Conservation (phyloP, 1,140 invertebrate genomes). For the Saxidomus purpurata region DNA sequence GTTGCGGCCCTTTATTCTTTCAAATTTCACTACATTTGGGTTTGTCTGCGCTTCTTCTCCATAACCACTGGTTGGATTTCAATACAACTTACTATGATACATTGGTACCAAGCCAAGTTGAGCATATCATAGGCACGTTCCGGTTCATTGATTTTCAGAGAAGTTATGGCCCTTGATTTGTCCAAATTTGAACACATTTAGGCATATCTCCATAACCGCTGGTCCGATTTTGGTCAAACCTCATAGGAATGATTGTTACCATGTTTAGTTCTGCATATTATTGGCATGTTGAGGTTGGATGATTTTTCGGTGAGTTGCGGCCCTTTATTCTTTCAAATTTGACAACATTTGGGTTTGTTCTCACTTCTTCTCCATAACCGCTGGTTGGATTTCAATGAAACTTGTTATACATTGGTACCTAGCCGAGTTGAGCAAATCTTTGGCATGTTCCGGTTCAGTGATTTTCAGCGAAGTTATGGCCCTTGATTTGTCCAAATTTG, state of each 20-base stretch:
- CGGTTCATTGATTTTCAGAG: slow-evolving; percentile 45
- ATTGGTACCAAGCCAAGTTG: slow-evolving; percentile 51
- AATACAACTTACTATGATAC: slow-evolving; percentile 48
- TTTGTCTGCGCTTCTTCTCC: slow-evolving; percentile 24
- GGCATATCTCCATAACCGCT: slow-evolving; percentile 43
- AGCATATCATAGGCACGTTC: slow-evolving; percentile 30
- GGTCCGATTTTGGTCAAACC: slow-evolving; percentile 40
- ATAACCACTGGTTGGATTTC: slow-evolving; percentile 38
- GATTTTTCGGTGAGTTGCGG: slow-evolving; percentile 3
- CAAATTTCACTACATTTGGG: slow-evolving; percentile 36
- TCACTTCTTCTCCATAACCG: slow-evolving; percentile 36
- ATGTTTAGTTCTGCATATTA: slow-evolving; percentile 21
- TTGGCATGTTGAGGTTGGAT: slow-evolving; percentile 19
- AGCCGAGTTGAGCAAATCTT: slow-evolving; percentile 23
- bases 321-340: slow-evolving; percentile 23
- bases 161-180: slow-evolving; percentile 41
- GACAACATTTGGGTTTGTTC: slow-evolving; percentile 35
- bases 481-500: slow-evolving; percentile 53
- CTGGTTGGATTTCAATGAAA: slow-evolving; percentile 53
- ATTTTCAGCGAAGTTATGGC: slow-evolving; percentile 49
- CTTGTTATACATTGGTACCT: slow-evolving; percentile 48
- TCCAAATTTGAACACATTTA: neutral
- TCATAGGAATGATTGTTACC: slow-evolving; percentile 28
- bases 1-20: neutral
- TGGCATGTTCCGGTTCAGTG: slow-evolving; percentile 54